Conservation (phyloP, 2,113 vertebrate genomes). For the Takifugu bimaculatus region DNA sequence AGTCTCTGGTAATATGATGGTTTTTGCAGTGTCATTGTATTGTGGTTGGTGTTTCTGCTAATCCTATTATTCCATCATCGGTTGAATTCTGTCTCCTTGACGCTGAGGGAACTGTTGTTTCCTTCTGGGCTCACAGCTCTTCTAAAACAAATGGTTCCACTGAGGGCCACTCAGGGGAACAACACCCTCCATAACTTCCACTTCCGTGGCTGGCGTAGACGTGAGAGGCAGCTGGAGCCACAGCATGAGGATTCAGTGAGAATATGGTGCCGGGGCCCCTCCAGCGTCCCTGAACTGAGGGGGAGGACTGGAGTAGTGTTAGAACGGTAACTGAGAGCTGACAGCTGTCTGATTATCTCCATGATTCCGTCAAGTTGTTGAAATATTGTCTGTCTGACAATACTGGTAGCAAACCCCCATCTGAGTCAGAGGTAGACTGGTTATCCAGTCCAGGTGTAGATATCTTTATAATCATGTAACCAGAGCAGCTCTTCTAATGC, state of each 20-base stretch:
- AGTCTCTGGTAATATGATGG: too few species aligned
- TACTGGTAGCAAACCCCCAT: too few species aligned
- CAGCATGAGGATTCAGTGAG: conserved; percentile 38
- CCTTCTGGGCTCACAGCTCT: conserved; percentile 37
- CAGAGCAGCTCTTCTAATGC: background rate
- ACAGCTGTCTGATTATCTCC: too few species aligned
- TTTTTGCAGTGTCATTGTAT: background rate
- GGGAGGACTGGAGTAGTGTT: background rate
- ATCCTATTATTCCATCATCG: background rate
- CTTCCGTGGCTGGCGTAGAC: conserved; percentile 32
- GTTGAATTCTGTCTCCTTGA: conserved; percentile 18
- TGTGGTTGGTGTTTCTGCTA: background rate
- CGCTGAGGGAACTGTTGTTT: conserved; percentile 23
- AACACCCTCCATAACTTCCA: conserved; percentile 30
- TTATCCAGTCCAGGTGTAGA: background rate
- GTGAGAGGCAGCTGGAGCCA: conserved; percentile 35
- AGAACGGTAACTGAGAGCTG: too few species aligned
- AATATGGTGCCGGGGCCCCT: conserved; percentile 45
- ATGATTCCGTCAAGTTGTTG: too few species aligned
- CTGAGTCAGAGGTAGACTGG: background rate
- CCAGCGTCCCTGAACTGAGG: background rate
- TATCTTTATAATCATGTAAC: background rate
- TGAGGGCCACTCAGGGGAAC: conserved; percentile 46
- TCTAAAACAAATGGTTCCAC: conserved; percentile 39
- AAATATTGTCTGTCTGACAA: too few species aligned